Base-by-base conservation (phyloP, 2,888 invertebrate species). In the Xestia xanthographa region DNA sequence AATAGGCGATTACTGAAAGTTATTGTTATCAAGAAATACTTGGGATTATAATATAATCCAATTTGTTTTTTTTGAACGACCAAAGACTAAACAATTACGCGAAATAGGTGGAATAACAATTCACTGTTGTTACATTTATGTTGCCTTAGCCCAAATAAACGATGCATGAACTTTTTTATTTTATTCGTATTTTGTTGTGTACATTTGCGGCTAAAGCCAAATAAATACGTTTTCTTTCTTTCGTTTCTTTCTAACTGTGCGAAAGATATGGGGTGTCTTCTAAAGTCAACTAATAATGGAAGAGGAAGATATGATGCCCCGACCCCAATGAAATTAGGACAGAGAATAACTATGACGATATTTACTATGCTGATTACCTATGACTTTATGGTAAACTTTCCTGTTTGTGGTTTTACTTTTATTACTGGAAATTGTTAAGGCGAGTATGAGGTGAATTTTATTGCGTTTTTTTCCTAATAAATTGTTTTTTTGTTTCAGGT, bases 401-500 rank as follows among this genome's bases (percentile, higher is more conserved):
- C 38, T 26, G 29, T 9, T n/a, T 50, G 22, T 26, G 22, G 38
- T 34, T 3, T 58, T 11, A n/a, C 11, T n/a, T 3, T 65, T 65
- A n/a, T 29, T 38, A 53, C n/a, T 22, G 26, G 14, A n/a, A n/a
- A 34, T n/a, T 14, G n/a, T 48, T 22, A 29, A 11, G 53, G 2
- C 0, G 1, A 8, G 3, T 26, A 43, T 43, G 3, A n/a, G 20
- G 20, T 38, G 1, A 22, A 41, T 29, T 20, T 9, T n/a, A n/a
- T n/a, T 50, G 1, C 0, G 0, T 50, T 3, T 34, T 63, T 48
- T 58, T 50, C 20, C 1, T 56, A 66, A 41, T 60, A 26, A 56
- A 17, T 17, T 43, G 6, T 41, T 38, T 77, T 74, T 29, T 85
- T 69, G 80, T 86, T 86, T 68, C 86, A 87, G 86, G 86, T 86